Conservation (phyloP, 2,113 vertebrate genomes). For the Apteryx owenii region DNA sequence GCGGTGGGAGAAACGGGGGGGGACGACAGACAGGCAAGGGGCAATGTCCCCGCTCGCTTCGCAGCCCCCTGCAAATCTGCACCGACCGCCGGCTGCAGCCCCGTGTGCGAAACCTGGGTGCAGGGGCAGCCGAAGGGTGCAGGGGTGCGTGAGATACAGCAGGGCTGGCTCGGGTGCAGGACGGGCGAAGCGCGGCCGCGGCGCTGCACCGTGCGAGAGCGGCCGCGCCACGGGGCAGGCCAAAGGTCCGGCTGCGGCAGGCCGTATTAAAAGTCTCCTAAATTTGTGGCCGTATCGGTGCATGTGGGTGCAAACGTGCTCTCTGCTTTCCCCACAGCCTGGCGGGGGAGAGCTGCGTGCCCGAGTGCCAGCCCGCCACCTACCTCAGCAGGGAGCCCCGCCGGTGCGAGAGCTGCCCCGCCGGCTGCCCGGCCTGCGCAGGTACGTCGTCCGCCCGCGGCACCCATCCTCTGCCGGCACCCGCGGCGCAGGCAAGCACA, state of each 20-base stretch:
- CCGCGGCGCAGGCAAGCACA: background rate
- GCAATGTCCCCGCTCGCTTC: background rate
- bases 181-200: too few relatives aligned
- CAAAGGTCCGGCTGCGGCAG: too few relatives aligned
- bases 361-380: slow-evolving; percentile 84
- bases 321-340: slow-evolving; percentile 75
- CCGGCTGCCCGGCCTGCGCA: slow-evolving; percentile 82
- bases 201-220: too few relatives aligned
- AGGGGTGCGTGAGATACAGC: too few relatives aligned
- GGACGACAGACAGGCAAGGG: background rate
- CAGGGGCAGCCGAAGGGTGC: background rate
- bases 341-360: slow-evolving; percentile 87
- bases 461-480: background rate
- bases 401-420: slow-evolving; percentile 84
- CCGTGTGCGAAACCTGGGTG: too few relatives aligned
- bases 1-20: background rate
- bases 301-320: background rate
- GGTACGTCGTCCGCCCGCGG: slow-evolving; percentile 66
- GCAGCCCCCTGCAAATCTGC: too few relatives aligned
- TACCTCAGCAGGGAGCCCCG: slow-evolving; percentile 85
- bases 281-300: background rate
- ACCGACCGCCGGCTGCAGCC: too few relatives aligned
- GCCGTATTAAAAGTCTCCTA: too few relatives aligned
- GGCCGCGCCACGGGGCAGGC: too few relatives aligned
- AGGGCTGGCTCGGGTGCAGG: too few relatives aligned